Conservation (phyloP, 2,888 invertebrate genomes). For the Parelbella ahira region DNA sequence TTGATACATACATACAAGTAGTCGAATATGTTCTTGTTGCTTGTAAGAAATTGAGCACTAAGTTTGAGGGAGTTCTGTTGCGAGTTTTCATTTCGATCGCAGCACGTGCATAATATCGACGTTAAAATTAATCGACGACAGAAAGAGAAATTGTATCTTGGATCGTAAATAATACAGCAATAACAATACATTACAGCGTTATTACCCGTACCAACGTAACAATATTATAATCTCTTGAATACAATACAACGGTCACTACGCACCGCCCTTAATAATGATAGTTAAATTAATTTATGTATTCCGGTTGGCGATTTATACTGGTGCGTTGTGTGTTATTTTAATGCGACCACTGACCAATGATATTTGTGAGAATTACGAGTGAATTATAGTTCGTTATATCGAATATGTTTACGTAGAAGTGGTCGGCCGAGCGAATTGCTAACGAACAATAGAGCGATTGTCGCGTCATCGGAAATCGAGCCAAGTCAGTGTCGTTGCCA, state of each 20-base stretch:
- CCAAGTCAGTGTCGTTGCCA: constrained; percentile 40
- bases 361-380: too few relatives aligned
- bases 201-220: constrained; percentile 15
- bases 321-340: neutral
- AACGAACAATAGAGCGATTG: constrained; percentile 60
- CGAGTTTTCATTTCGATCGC: too few relatives aligned
- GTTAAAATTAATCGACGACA: constrained; percentile 1
- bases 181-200: constrained; percentile 14
- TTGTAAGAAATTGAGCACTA: too few relatives aligned
- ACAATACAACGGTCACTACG: constrained; percentile 53
- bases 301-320: neutral
- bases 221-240: constrained; percentile 41
- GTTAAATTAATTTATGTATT: constrained; percentile 13
- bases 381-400: too few relatives aligned
- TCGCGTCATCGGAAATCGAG: constrained; percentile 52
- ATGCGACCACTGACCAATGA: too few relatives aligned
- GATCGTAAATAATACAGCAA: constrained; percentile 7
- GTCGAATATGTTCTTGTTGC: too few relatives aligned
- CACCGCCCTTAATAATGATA: constrained; percentile 37
- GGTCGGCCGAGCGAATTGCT: constrained; percentile 18
- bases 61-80: too few relatives aligned
- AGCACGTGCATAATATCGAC: neutral
- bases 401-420: neutral
- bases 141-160: constrained; percentile 9
- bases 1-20: too few relatives aligned